Evolutionary conservation across 2,113 vertebrate species (phyloP).

Genomic region (Camelus bactrianus): DNA sequence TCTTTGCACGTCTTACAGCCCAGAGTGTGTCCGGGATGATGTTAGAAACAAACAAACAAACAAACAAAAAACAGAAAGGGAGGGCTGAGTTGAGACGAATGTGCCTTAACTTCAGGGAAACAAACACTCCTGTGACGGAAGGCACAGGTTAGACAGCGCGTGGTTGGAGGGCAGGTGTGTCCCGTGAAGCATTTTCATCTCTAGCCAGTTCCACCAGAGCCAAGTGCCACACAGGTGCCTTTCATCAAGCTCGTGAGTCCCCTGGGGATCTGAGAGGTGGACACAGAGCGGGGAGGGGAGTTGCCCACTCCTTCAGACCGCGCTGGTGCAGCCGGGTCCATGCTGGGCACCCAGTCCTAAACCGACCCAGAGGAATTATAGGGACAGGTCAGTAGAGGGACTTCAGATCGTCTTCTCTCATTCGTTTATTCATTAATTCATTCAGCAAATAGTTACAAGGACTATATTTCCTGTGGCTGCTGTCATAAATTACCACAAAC

Average conservation of each 20-base stretch:
- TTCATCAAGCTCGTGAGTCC: background rate
- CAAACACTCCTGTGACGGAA: background rate
- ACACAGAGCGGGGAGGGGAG: background rate
- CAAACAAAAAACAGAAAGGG: background rate
- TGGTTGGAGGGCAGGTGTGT: background rate
- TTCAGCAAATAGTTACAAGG: background rate
- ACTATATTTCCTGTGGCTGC: background rate
- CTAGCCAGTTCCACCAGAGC: accelerated
- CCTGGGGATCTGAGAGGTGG: background rate
- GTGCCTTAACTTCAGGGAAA: background rate
- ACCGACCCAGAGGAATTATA: background rate
- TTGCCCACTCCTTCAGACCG: background rate
- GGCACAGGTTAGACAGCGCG: accelerated
- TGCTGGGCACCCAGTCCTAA: background rate
- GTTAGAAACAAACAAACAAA: background rate
- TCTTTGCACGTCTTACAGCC: background rate
- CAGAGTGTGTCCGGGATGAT: background rate
- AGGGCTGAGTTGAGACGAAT: background rate
- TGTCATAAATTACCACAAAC: background rate
- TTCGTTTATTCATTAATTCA: background rate
- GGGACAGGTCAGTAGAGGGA: too few species aligned
- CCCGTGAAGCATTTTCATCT: background rate
- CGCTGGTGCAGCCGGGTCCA: background rate
- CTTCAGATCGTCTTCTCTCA: background rate
- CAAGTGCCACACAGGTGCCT: background rate